phyloP scores from a whole-genome alignment of 2,888 invertebrate species.

The Chymomyza amoena region DNA sequence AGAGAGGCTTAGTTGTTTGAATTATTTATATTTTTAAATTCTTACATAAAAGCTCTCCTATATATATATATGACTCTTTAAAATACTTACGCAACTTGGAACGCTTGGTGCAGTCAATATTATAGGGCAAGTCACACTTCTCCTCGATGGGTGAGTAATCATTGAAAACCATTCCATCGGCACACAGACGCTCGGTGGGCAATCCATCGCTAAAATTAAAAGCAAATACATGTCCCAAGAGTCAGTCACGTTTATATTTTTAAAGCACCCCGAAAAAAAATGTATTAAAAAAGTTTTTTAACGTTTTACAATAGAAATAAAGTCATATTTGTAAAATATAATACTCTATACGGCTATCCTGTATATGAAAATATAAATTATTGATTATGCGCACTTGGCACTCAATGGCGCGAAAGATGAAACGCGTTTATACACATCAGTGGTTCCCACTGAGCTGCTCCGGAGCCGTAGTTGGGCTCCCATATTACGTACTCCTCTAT shows the following conservation, averaged over 20 bases:
- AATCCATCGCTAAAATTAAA: slow-evolving; percentile 82
- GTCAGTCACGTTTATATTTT: neutral
- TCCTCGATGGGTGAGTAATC: slow-evolving; percentile 90
- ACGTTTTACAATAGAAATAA: neutral
- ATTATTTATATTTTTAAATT: too few species aligned
- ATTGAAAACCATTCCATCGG: slow-evolving; percentile 94
- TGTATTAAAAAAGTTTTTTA: neutral
- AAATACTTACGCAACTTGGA: slow-evolving; percentile 87
- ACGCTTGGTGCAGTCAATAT: slow-evolving; percentile 89
- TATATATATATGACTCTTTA: neutral
- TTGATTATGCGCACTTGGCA: slow-evolving; percentile 35
- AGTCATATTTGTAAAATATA: neutral
- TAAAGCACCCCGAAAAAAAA: neutral
- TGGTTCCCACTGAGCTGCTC: slow-evolving; percentile 9
- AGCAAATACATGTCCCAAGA: slow-evolving; percentile 12
- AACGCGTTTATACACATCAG: slow-evolving; percentile 39
- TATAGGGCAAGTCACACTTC: slow-evolving; percentile 92
- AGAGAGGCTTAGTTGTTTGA: too few species aligned
- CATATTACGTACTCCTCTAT: neutral
- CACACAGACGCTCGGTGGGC: slow-evolving; percentile 88
- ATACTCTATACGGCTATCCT: neutral
- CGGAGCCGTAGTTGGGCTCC: neutral
- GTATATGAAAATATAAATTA: slow-evolving; percentile 31
- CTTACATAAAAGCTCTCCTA: too few species aligned
- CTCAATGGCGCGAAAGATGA: slow-evolving; percentile 37